These are phyloP conservation scores for Centruroides sculpturatus DNA, from an alignment of 1,140 invertebrate species.

Conservation along the genomic window DNA sequence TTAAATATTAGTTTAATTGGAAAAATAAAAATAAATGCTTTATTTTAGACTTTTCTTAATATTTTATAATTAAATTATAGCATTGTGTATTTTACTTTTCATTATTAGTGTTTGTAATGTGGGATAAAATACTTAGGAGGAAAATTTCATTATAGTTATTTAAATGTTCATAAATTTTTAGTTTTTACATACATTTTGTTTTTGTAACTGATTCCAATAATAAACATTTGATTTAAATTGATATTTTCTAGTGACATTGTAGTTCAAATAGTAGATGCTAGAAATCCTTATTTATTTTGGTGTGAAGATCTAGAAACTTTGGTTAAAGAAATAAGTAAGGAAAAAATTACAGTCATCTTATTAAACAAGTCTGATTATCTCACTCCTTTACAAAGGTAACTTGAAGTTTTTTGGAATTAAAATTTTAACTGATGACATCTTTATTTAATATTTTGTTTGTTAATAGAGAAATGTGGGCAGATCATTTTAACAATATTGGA, in stretches of 20 bases:
- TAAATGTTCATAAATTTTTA: no score
- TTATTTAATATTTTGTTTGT: conserved; percentile 2
- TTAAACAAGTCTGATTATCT: conserved; percentile 97
- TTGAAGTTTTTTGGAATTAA: not conserved
- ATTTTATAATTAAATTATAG: no score
- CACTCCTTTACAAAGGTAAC: conserved; percentile 53
- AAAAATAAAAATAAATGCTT: no score
- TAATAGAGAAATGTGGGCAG: conserved; percentile 53
- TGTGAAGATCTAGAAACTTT: conserved; percentile 90
- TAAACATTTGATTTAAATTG: no score
- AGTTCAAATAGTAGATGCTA: conserved; percentile 89
- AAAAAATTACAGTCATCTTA: conserved; percentile 69
- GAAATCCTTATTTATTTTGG: conserved; percentile 88
- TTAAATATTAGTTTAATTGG: no score
- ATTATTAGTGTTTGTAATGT: no score
- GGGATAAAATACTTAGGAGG: no score
- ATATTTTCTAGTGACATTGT: conserved; percentile 61
- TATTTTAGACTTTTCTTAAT: no score
- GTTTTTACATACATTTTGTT: no score
- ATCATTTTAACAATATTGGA: conserved; percentile 60
- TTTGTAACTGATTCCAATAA: no score
- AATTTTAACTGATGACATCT: not conserved
- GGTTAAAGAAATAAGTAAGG: conserved; percentile 62
- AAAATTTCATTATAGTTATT: no score
- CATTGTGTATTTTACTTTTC: no score